Conservation (phyloP, 2,113 vertebrate genomes). For the Sclerurus mexicanus region DNA sequence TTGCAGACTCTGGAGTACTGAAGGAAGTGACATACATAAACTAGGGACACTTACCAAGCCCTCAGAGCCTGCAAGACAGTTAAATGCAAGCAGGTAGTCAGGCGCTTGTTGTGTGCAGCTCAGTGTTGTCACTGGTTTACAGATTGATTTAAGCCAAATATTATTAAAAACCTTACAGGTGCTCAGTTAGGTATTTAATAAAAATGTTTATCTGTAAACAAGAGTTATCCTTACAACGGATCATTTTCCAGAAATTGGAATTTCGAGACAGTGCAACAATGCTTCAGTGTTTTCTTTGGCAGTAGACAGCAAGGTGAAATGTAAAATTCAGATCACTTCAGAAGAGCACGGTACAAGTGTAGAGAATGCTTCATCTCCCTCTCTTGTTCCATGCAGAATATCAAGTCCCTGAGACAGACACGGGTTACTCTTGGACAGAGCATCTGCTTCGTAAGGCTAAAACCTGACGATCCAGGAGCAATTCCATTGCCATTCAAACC, state of each 20-base stretch:
- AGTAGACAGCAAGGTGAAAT: slow-evolving; percentile 65
- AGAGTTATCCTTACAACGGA: slow-evolving; percentile 57
- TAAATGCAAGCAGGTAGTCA: slow-evolving; percentile 11
- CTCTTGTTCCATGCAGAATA: slow-evolving; percentile 94
- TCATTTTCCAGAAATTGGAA: slow-evolving; percentile 54
- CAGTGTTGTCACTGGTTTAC: slow-evolving; percentile 27
- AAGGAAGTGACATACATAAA: slow-evolving; percentile 6
- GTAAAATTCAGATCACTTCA: slow-evolving; percentile 70
- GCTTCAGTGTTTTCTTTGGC: slow-evolving; percentile 73
- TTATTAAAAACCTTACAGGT: slow-evolving; percentile 51
- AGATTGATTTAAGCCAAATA: slow-evolving; percentile 41
- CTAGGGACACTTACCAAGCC: background rate
- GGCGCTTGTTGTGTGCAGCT: slow-evolving; percentile 1
- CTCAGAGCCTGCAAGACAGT: slow-evolving; percentile 3
- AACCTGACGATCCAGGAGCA: slow-evolving; percentile 58
- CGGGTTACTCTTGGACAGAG: slow-evolving; percentile 80
- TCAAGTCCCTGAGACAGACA: slow-evolving; percentile 88
- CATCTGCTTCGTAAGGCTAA: slow-evolving; percentile 68
- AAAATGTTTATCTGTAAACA: slow-evolving; percentile 73
- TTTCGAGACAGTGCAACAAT: slow-evolving; percentile 64
- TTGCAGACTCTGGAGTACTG: background rate
- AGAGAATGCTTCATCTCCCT: slow-evolving; percentile 82
- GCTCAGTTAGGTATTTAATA: slow-evolving; percentile 44
- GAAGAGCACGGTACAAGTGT: slow-evolving; percentile 86
- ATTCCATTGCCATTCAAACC: slow-evolving; percentile 60